Conservation (phyloP, 2,888 invertebrate genomes). For the Drosophila nr. fundita region DNA sequence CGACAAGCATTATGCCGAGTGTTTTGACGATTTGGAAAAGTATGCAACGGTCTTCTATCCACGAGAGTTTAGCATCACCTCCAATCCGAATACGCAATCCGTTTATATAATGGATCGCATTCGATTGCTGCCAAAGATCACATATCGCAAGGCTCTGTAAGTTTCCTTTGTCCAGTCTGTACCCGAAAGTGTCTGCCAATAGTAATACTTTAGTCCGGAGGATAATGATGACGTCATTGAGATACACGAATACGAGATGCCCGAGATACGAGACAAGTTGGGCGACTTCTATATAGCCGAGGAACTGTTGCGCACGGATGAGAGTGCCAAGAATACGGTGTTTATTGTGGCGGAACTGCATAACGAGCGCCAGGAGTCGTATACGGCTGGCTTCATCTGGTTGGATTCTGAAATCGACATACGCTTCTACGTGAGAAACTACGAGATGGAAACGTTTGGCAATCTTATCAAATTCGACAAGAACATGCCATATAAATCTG, state of each 20-base stretch:
- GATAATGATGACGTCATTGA: constrained; percentile 90
- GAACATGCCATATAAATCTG: constrained; percentile 1
- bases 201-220: constrained; percentile 87
- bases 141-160: constrained; percentile 79
- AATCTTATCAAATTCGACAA: constrained; percentile 66
- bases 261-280: constrained; percentile 86
- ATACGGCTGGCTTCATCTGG: constrained; percentile 80
- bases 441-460: constrained; percentile 71
- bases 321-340: constrained; percentile 61
- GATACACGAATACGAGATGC: constrained; percentile 86
- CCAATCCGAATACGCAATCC: constrained; percentile 61
- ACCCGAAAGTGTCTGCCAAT: background rate
- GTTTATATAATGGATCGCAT: constrained; percentile 63
- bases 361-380: constrained; percentile 22
- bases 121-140: constrained; percentile 54
- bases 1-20: constrained; percentile 40
- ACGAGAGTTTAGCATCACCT: constrained; percentile 47
- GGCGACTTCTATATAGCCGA: constrained; percentile 90
- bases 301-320: constrained; percentile 85
- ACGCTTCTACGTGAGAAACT: constrained; percentile 61
- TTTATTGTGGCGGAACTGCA: constrained; percentile 87
- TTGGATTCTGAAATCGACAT: constrained; percentile 72
- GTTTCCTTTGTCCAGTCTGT: constrained; percentile 29
- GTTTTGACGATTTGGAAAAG: constrained; percentile 52
- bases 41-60: constrained; percentile 64